Base-by-base conservation (phyloP, 2,888 invertebrate species). In the Cecidostiba fungosa region DNA sequence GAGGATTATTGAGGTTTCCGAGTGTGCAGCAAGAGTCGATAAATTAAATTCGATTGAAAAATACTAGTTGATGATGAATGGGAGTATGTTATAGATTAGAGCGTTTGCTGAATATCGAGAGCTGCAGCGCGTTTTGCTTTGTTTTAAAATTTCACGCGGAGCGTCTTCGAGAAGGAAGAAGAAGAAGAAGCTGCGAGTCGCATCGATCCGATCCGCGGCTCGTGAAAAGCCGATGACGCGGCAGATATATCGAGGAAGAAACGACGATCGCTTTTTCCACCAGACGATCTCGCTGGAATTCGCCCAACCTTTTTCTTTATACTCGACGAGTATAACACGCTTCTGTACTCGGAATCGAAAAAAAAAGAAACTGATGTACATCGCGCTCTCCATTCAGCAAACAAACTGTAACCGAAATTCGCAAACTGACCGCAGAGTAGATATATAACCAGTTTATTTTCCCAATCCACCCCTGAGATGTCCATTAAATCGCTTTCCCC, bases 161-260 rank as follows among this genome's bases (percentile, higher is more conserved):
- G 50, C 26, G 29, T 26, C 62, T 12, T 66, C 62, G 77, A 62
- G 73, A 59, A 73, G 39, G 50, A 39, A 32, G 14, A 16, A 23
- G 14, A 1, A 43, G 50, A 29, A n/a, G 62, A 74, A 69, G 76
- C n/a, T 12, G 66, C 14, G 26, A n/a, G n/a, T 83, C 54, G 23
- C 8, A 59, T 59, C 70, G 77, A 77, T 69, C 16, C 32, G 69
- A 62, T 69, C 62, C 29, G 54, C 36, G 59, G 14, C 6, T 54
- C 54, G 36, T 76, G 80, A 74, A 80, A 80, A 84, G 76, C 76
- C 80, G 54, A 85, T 85, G 78, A 84, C 79, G 79, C 74, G 74
- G 62, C 78, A 16, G 66, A 85, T 80, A 80, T 74, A 69, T 29
- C 66, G 79, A 79, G 66, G 47, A 80, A 84, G 76, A 77, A 82